Conservation (phyloP, 2,797 vertebrate species). For the Pelodytes ibericus region DNA sequence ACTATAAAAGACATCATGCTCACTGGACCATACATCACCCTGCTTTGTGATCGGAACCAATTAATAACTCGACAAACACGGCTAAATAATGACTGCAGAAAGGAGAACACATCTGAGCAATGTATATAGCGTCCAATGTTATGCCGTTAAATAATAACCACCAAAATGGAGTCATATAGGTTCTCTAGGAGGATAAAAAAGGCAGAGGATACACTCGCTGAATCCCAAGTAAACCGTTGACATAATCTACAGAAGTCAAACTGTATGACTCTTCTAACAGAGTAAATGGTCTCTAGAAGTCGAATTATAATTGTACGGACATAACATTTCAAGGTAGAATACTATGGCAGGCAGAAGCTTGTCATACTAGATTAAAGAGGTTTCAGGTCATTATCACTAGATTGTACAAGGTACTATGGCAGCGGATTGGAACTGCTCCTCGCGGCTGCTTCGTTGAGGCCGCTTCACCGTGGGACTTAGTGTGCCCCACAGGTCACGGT, state of each 20-base stretch:
- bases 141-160: constrained; percentile 9
- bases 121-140: not conserved
- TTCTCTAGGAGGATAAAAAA: not conserved
- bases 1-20: constrained; percentile 60
- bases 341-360: no score
- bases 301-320: no score
- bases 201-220: not conserved
- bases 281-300: no score
- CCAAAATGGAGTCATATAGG: not conserved
- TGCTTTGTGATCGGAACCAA: constrained; percentile 47
- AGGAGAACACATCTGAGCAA: constrained; percentile 2
- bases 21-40: constrained; percentile 45
- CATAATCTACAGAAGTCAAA: not conserved
- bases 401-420: no score
- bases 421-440: no score
- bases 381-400: no score
- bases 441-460: no score
- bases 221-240: not conserved
- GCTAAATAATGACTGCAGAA: constrained; percentile 37
- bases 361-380: no score
- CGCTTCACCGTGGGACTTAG: no score
- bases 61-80: constrained; percentile 53
- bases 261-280: no score
- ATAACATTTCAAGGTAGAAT: no score
- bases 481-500: no score